A percentile compares a stretch with the other conserved stretches of the same genome.
phyloP scores from a whole-genome alignment of 2,113 vertebrate species.

The Narcine bancroftii region DNA sequence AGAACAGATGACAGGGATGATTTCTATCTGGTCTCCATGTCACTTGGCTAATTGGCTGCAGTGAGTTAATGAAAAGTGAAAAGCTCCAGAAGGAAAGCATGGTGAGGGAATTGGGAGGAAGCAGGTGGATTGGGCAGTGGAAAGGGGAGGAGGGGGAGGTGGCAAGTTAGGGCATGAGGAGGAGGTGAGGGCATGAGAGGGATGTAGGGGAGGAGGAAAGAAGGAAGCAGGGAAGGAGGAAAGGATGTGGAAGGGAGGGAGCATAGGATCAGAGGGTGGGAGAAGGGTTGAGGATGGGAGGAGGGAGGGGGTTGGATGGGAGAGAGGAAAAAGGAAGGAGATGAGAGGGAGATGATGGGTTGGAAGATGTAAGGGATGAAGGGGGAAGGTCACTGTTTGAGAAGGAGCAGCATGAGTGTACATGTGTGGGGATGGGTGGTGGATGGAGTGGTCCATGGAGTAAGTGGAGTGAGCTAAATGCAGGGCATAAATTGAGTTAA shows the following conservation, averaged over 20 bases:
- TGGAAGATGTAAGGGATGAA: neutral
- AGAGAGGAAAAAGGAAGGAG: neutral
- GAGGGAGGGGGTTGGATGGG: neutral
- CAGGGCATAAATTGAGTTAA: no score
- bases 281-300: no score
- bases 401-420: neutral
- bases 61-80: slow-evolving; percentile 76
- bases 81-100: slow-evolving; percentile 54
- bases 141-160: neutral
- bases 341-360: neutral
- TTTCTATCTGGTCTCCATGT: slow-evolving; percentile 70
- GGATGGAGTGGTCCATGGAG: neutral
- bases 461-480: neutral
- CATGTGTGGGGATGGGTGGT: neutral
- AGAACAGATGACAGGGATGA: slow-evolving; percentile 90
- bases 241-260: slow-evolving; percentile 25
- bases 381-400: neutral
- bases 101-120: slow-evolving; percentile 37
- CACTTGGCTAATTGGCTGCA: slow-evolving; percentile 81
- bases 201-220: neutral
- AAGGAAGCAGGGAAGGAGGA: slow-evolving; percentile 27
- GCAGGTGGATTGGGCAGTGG: neutral
- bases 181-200: neutral
- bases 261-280: neutral
- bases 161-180: neutral